Percentiles rank a stretch among this genome's conserved stretches.
phyloP scores from a whole-genome alignment of 2,797 vertebrate species.

The Scolopax rusticola region DNA sequence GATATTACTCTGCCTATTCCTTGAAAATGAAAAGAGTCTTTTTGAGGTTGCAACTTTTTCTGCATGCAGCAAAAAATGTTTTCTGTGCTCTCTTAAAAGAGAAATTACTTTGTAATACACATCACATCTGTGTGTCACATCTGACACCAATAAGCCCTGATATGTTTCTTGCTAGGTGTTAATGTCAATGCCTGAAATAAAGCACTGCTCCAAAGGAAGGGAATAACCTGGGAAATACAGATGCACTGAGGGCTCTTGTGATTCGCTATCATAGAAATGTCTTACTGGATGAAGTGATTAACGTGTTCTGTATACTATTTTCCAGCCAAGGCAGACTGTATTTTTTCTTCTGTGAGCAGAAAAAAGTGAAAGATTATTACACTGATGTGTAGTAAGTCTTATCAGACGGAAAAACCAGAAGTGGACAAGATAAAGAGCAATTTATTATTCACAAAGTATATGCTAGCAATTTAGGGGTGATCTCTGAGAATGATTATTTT shows the following conservation, averaged over 20 bases:
- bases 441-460: not conserved
- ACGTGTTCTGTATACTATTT: not conserved
- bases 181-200: not conserved
- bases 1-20: conserved; percentile 26
- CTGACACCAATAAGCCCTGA: not conserved
- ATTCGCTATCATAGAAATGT: not conserved
- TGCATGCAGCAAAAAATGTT: not conserved
- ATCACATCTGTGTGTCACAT: not conserved
- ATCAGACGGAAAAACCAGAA: not conserved
- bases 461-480: not conserved
- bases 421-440: not conserved
- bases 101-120: not conserved
- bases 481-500: not conserved
- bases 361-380: not conserved
- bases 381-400: not conserved
- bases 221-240: not conserved
- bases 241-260: not conserved
- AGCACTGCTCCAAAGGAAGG: not conserved
- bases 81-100: not conserved
- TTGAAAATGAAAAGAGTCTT: conserved; percentile 26
- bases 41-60: conserved; percentile 22
- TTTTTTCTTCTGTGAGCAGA: not conserved
- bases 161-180: not conserved
- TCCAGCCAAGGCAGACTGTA: not conserved
- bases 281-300: not conserved